Evolutionary conservation across 2,113 vertebrate genomes (phyloP), one percentile per base, ranked within the genome.

Genomic region (Grammomys surdaster): DNA sequence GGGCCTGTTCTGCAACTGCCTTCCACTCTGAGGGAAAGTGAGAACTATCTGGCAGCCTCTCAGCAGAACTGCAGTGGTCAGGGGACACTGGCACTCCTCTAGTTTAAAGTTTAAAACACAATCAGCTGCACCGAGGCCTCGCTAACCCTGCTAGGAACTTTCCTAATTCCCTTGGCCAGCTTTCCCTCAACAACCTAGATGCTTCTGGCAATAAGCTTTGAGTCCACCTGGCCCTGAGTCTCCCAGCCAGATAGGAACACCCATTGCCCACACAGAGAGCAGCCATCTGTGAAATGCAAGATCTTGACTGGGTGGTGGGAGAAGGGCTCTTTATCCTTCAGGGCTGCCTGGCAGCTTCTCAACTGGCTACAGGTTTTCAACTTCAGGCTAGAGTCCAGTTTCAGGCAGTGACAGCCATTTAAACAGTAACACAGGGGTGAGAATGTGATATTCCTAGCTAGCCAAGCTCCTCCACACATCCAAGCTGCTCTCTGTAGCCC

Each of bases 261-360:
- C 81, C 9, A 17, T 11, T 4, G 0, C 60, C 19, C 76, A 17
- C 1, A 24, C 63, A 73, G 33, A 1, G 24, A 3, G 73, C 0
- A 60, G 78, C 63, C 40, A 40, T 22, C 88, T 86, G 58, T 70
- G 77, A 91, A 78, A 58, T 36, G 51, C n/a, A 96, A 95, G 95
- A 78, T 84, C 17, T 36, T 51, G 60, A 67, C 51, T 56, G 36
- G 58, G 28, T 6, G 51, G 82, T 70, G 91, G 72, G 11, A 7
- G 20, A 17, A 69, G 81, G 86, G 11, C 51, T 51, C 54, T 33
- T 65, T 70, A 67, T 95, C 88, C 89, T 40, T 63, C n/a, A 3
- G 58, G 96, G 93, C 80, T 76, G 10, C 24, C 80, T 43, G 75
- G 11, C 7, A 60, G 43, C 80, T 84, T 95, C 95, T 75, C 14